A percentile compares a stretch with the other conserved stretches of the same genome.
phyloP scores from a whole-genome alignment of 2,888 invertebrate species.

The Synergus laeviventris region DNA sequence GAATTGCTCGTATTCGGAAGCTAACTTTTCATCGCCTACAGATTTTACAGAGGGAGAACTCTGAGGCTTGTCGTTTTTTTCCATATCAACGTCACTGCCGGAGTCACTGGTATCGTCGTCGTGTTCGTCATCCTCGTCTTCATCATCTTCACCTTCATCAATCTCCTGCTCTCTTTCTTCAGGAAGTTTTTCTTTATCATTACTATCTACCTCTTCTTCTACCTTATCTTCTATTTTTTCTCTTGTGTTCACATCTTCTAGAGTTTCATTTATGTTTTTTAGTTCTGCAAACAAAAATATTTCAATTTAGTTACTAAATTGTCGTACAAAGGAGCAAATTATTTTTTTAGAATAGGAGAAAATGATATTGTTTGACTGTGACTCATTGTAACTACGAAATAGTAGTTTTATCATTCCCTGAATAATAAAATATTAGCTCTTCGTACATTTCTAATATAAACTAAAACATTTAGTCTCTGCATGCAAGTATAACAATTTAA shows the following conservation, averaged over 20 bases:
- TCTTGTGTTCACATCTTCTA: background rate
- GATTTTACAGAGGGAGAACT: conserved; percentile 42
- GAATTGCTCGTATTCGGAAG: conserved; percentile 79
- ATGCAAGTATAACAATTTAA: background rate
- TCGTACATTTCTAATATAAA: background rate
- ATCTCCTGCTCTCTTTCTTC: background rate
- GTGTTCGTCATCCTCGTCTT: conserved; percentile 44
- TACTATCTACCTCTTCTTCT: background rate
- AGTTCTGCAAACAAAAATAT: conserved; percentile 4
- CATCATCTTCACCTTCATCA: conserved; percentile 33
- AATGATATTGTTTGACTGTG: background rate
- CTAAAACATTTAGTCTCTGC: background rate
- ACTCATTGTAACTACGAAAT: background rate
- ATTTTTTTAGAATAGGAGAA: too few relatives aligned
- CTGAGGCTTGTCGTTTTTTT: conserved; percentile 22
- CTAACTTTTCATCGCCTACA: conserved; percentile 71
- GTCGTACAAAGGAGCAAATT: too few relatives aligned
- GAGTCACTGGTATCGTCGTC: background rate
- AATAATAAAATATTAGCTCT: conserved; percentile 7
- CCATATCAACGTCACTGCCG: background rate
- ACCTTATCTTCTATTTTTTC: background rate
- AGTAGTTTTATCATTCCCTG: background rate
- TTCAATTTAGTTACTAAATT: background rate
- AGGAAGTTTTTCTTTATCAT: conserved; percentile 1
- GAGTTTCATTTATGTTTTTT: background rate